phyloP scores from a whole-genome alignment of 2,113 vertebrate species.

The Crypturellus undulatus region DNA sequence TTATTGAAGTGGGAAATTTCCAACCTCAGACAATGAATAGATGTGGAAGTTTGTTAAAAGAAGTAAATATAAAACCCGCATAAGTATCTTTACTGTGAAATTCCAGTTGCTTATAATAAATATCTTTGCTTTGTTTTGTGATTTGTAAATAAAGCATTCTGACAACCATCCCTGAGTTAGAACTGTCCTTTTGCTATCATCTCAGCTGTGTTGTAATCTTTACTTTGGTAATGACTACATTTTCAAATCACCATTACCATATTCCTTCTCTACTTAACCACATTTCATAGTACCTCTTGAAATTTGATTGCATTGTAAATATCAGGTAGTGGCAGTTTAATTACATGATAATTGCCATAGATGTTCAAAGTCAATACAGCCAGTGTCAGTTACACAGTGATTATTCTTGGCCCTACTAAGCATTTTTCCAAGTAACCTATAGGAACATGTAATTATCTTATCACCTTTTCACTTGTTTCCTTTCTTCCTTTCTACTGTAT shows the following conservation, averaged over 20 bases:
- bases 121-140: background rate
- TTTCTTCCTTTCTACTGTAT: background rate
- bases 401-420: background rate
- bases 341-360: background rate
- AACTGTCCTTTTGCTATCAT: background rate
- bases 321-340: background rate
- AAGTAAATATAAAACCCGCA: background rate
- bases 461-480: background rate
- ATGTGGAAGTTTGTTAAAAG: background rate
- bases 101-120: background rate
- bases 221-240: background rate
- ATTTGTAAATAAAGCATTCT: background rate
- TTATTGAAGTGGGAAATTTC: background rate
- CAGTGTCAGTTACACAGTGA: background rate
- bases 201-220: background rate
- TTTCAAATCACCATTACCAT: background rate
- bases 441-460: background rate
- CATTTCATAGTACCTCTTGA: background rate
- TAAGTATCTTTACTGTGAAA: background rate
- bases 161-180: background rate
- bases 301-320: constrained; percentile 31
- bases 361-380: background rate
- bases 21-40: fast-evolving
- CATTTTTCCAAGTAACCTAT: background rate
- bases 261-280: background rate